Evolutionary conservation across 2,888 invertebrate genomes (phyloP).

Genomic region (Drosophila yooni): DNA sequence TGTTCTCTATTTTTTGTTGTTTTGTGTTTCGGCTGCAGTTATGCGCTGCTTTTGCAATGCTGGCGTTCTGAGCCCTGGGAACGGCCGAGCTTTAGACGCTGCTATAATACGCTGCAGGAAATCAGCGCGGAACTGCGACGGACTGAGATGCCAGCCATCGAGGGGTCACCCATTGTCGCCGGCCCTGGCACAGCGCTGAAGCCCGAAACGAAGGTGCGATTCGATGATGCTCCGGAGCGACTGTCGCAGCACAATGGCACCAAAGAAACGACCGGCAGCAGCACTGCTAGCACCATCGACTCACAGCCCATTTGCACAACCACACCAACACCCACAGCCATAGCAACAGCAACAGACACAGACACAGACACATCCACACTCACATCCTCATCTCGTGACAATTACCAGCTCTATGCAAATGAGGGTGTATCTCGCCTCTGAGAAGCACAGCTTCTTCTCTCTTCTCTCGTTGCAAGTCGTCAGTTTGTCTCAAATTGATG

Average conservation of each 20-base stretch:
- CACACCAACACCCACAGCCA: neutral
- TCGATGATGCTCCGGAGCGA: slow-evolving; percentile 49
- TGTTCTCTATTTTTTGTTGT: neutral
- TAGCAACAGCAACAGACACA: neutral
- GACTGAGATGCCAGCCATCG: slow-evolving; percentile 1
- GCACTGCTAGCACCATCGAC: neutral
- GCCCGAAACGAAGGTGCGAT: slow-evolving; percentile 58
- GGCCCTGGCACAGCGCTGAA: slow-evolving; percentile 6
- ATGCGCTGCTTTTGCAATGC: slow-evolving; percentile 93
- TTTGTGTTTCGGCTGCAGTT: slow-evolving; percentile 86
- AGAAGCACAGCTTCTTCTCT: neutral
- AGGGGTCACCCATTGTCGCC: neutral
- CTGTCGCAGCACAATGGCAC: slow-evolving; percentile 37
- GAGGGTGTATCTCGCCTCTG: slow-evolving; percentile 79
- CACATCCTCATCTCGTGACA: slow-evolving; percentile 20
- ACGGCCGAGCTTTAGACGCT: slow-evolving; percentile 94
- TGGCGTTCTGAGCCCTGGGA: slow-evolving; percentile 94
- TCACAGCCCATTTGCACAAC: neutral
- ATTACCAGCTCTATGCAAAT: slow-evolving; percentile 72
- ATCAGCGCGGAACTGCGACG: slow-evolving; percentile 73
- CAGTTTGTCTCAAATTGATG: slow-evolving; percentile 11
- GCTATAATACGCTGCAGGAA: slow-evolving; percentile 86
- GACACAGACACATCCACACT: neutral
- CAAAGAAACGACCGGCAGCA: slow-evolving; percentile 37
- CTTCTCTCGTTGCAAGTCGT: neutral